phyloP scores from a whole-genome alignment of 1,140 invertebrate genomes.

The Propsilocerus akamusi region DNA sequence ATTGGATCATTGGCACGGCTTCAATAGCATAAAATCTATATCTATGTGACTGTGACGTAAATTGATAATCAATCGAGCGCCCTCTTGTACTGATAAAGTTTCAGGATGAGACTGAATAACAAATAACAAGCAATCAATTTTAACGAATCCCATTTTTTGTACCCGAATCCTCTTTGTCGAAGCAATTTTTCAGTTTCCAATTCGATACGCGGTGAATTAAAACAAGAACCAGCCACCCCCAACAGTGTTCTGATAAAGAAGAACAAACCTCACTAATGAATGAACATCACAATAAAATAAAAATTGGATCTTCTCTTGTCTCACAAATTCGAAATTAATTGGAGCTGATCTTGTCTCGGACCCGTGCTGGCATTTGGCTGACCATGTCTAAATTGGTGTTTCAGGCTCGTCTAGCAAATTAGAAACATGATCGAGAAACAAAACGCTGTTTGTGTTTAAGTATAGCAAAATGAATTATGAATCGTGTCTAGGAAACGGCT shows the following conservation, averaged over 20 bases:
- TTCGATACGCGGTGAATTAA: background rate
- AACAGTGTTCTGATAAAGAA: background rate
- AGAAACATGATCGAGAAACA: background rate
- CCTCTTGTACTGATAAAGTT: background rate
- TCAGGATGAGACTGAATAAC: background rate
- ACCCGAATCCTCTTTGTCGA: background rate
- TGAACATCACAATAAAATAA: background rate
- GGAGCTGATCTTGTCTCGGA: background rate
- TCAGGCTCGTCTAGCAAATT: background rate
- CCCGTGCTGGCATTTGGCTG: background rate
- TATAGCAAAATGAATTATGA: slow-evolving; percentile 5
- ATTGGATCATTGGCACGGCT: no score
- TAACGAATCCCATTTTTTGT: background rate
- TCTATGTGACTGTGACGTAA: background rate
- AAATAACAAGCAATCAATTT: background rate
- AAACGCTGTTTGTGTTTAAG: background rate
- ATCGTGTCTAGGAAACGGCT: no score
- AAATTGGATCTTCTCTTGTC: background rate
- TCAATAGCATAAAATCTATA: no score
- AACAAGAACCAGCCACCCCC: background rate
- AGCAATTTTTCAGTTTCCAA: slow-evolving; percentile 1
- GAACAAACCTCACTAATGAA: background rate
- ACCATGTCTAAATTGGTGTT: background rate
- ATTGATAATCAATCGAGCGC: background rate
- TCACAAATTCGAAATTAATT: slow-evolving; percentile 3